phyloP scores from a whole-genome alignment of 1,140 invertebrate genomes.

The Potamilus streckersoni region DNA sequence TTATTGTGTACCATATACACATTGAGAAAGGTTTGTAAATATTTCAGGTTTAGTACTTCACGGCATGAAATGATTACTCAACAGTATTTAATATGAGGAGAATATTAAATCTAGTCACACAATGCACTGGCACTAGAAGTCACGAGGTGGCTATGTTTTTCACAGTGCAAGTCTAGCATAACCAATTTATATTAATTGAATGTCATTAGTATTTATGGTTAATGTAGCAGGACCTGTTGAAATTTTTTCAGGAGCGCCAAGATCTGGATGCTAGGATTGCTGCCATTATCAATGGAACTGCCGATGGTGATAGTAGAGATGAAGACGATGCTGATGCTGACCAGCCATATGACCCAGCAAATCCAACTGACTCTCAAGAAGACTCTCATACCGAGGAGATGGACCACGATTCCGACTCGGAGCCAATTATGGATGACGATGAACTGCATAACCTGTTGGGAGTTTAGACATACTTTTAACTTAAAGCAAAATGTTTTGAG shows the following conservation, averaged over 20 bases:
- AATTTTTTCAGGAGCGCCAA: conserved; percentile 2
- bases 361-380: conserved; percentile 16
- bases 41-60: too few species aligned
- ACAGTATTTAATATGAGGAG: too few species aligned
- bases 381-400: not conserved
- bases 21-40: too few species aligned
- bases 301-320: not conserved
- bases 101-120: too few species aligned
- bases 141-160: too few species aligned
- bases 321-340: not conserved
- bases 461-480: conserved; percentile 4
- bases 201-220: too few species aligned
- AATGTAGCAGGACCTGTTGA: too few species aligned
- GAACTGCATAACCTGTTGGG: conserved; percentile 31
- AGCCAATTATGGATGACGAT: conserved; percentile 30
- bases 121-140: too few species aligned
- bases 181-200: too few species aligned
- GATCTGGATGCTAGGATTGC: conserved; percentile 29
- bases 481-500: not conserved
- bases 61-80: too few species aligned
- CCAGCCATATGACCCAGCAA: conserved; percentile 21
- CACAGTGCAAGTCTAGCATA: too few species aligned
- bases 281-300: conserved; percentile 23
- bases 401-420: not conserved
- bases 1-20: too few species aligned